Base-by-base conservation (phyloP, 2,888 invertebrate species). In the Lymantria monacha region DNA sequence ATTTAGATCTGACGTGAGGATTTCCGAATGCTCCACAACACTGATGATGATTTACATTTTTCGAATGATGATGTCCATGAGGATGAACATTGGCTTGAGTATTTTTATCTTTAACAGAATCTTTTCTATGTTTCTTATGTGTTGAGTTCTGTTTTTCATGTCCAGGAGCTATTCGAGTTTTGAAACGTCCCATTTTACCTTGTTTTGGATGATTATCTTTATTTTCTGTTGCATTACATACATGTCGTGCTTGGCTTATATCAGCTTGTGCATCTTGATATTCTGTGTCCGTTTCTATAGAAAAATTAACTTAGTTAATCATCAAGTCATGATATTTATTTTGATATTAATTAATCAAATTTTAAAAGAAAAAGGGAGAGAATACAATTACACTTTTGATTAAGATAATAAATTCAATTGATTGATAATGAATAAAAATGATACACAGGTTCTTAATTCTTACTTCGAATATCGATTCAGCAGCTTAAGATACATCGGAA, bases 21-120 rank as follows among this genome's bases (percentile, higher is more conserved):
- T 91, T 91, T 0, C 91, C 91, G 44, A 91, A 92, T 0, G 91
- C 91, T 0, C 92, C 91, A 59, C 92, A 92, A 49, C 92, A 92
- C 46, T 91, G 91, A 51, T 91, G 91, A 49, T 91, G 90, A 49
- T 91, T 91, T 0, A 83, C 81, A 43, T 89, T 89, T 61, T 90
- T 91, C 11, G 85, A 78, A 53, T 89, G 89, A 49, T 85, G 86
- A 49, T 90, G 89, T 0, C 89, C 90, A 31, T 90, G 89, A 0
- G 88, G 88, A 33, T 83, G 81, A 0, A 84, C 83, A 41, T 76
- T 83, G 0, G 69, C 47, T 38, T 66, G 70, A 1, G 53, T 61
- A 14, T 43, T 48, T 46, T 82, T 81, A 3, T 81, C 81, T 49
- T 82, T 83, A 2, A 75, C 57, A 1, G 83, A 80, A 7, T 85